Evolutionary conservation across 2,113 vertebrate species (phyloP).

Genomic region (Cyanistes caeruleus): DNA sequence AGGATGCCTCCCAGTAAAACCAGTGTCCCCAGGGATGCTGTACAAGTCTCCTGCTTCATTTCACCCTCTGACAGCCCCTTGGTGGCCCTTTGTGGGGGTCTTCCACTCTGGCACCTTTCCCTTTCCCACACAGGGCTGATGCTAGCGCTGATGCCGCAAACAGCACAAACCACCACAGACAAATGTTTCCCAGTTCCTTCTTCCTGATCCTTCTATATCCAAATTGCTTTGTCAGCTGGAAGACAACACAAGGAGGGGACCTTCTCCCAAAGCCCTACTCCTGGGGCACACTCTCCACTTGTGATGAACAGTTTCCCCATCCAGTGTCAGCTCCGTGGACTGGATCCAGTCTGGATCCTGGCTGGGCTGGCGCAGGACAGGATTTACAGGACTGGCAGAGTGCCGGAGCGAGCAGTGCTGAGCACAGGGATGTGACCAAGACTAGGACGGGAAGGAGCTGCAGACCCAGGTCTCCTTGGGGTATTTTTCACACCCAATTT

Average conservation of each 20-base stretch:
- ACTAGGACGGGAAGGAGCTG: background rate
- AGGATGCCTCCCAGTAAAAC: background rate
- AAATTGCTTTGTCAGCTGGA: background rate
- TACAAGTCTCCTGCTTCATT: background rate
- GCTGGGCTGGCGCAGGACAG: background rate
- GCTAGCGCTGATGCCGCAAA: background rate
- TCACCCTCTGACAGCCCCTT: background rate
- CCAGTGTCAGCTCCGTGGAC: fast-evolving
- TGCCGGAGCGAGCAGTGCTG: background rate
- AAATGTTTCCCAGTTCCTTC: background rate
- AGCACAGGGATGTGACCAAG: background rate
- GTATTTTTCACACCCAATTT: background rate
- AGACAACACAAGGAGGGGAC: background rate
- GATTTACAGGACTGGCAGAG: constrained; percentile 15
- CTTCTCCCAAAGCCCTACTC: background rate
- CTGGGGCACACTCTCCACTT: background rate
- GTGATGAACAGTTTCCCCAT: background rate
- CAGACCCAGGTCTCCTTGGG: background rate
- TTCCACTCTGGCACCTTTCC: background rate
- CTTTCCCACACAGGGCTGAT: background rate
- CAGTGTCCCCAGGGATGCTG: background rate
- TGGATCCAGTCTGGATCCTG: background rate
- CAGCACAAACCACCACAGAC: background rate
- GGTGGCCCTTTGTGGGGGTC: background rate
- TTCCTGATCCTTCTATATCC: background rate